Conservation (phyloP, 2,888 invertebrate species). For the Caenorhabditis sinica region DNA sequence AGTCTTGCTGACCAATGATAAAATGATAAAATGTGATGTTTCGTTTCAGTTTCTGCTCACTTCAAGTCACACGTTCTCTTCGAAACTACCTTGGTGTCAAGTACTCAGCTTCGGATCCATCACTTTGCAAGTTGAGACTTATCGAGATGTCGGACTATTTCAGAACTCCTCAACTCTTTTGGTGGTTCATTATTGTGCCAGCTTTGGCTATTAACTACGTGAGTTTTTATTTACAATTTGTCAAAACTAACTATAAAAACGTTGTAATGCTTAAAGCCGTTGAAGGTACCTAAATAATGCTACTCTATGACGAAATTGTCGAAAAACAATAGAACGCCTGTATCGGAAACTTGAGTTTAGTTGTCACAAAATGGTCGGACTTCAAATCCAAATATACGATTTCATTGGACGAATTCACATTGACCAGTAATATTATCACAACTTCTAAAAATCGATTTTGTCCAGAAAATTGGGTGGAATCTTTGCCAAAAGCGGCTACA, state of each 20-base stretch:
- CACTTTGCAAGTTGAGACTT: slow-evolving; percentile 49
- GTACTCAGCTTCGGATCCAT: slow-evolving; percentile 68
- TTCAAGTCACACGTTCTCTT: slow-evolving; percentile 73
- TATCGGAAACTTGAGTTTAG: too few species aligned
- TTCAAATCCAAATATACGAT: too few species aligned
- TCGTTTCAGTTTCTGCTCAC: slow-evolving; percentile 64
- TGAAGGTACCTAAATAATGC: too few species aligned
- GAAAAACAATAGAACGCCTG: too few species aligned
- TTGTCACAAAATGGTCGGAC: too few species aligned
- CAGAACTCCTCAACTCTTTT: slow-evolving; percentile 68
- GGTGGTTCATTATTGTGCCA: slow-evolving; percentile 78
- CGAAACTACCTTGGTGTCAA: slow-evolving; percentile 78
- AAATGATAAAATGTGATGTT: slow-evolving; percentile 24
- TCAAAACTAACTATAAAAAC: neutral
- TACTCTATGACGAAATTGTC: too few species aligned
- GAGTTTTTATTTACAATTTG: slow-evolving; percentile 56
- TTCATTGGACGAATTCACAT: too few species aligned
- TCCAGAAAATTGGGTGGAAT: too few species aligned
- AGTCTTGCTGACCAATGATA: slow-evolving; percentile 26
- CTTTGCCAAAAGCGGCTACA: too few species aligned
- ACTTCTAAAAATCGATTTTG: too few species aligned
- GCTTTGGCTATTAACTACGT: slow-evolving; percentile 79
- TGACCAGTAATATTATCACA: too few species aligned
- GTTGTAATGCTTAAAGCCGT: too few species aligned
- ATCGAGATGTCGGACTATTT: slow-evolving; percentile 73